phyloP scores from a whole-genome alignment of 2,113 vertebrate species.

The Rhea pennata region DNA sequence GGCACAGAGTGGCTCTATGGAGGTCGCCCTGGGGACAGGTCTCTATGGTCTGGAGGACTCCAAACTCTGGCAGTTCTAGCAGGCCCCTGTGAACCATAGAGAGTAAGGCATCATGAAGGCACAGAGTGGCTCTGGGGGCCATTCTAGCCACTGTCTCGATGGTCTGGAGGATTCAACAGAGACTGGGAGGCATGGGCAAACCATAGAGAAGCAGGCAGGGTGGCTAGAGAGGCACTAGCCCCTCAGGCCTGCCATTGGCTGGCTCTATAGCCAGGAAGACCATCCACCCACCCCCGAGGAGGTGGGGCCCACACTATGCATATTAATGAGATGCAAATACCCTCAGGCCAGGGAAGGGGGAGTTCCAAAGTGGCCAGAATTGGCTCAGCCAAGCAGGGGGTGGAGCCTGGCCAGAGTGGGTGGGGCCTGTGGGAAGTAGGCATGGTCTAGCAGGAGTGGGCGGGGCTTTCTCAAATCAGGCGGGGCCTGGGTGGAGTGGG shows the following conservation, averaged over 20 bases:
- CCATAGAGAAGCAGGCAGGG: too few relatives aligned
- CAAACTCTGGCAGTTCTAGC: neutral
- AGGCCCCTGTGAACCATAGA: neutral
- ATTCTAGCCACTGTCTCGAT: neutral
- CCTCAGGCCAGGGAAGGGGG: too few relatives aligned
- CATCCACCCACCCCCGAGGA: too few relatives aligned
- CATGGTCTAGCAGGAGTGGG: neutral
- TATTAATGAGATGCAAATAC: neutral
- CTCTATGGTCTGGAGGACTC: neutral
- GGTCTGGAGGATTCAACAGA: neutral
- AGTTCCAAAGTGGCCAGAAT: neutral
- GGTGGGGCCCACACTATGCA: too few relatives aligned
- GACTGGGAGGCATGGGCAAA: neutral
- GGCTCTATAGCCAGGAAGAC: neutral
- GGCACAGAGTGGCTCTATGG: neutral
- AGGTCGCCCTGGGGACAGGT: neutral
- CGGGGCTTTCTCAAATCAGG: neutral
- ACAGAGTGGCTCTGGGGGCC: neutral
- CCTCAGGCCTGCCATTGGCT: too few relatives aligned
- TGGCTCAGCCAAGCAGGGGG: neutral
- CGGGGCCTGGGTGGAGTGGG: neutral
- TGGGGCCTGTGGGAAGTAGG: neutral
- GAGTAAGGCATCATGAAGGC: neutral
- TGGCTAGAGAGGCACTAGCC: neutral
- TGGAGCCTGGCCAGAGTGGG: neutral